These are phyloP conservation scores for Uria lomvia DNA, from an alignment of 2,113 vertebrate genomes.

Conservation along the genomic window DNA sequence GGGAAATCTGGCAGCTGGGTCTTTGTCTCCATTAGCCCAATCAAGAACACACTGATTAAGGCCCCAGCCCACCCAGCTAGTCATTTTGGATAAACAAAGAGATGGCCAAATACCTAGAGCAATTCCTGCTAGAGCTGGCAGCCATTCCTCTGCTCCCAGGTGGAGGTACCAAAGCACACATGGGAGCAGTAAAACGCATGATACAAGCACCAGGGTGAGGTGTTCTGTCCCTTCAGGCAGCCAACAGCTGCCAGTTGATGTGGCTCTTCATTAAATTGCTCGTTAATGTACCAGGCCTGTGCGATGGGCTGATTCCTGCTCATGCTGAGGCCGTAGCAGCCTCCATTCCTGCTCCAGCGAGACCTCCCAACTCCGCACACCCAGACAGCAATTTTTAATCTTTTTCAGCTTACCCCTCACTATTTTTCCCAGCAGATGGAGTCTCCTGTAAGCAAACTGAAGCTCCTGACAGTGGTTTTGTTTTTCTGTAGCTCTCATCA, in stretches of 20 bases:
- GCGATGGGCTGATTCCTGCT: background rate
- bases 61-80: background rate
- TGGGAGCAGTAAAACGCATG: background rate
- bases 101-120: background rate
- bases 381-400: background rate
- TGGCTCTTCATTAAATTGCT: background rate
- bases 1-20: background rate
- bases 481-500: background rate
- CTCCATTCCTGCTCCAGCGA: background rate
- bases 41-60: background rate
- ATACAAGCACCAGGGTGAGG: background rate
- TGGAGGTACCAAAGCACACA: background rate
- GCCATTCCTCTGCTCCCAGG: background rate
- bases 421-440: background rate
- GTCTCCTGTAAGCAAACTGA: background rate
- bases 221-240: background rate
- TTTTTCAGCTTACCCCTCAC: background rate
- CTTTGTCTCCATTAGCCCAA: background rate
- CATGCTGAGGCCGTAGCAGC: fast-evolving
- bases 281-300: background rate
- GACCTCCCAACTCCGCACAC: background rate
- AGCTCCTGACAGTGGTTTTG: background rate
- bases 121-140: background rate
- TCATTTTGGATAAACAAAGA: background rate
- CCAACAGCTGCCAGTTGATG: background rate